Evolutionary conservation across 2,888 invertebrate genomes (phyloP).

Genomic region (Epinotia ramella): DNA sequence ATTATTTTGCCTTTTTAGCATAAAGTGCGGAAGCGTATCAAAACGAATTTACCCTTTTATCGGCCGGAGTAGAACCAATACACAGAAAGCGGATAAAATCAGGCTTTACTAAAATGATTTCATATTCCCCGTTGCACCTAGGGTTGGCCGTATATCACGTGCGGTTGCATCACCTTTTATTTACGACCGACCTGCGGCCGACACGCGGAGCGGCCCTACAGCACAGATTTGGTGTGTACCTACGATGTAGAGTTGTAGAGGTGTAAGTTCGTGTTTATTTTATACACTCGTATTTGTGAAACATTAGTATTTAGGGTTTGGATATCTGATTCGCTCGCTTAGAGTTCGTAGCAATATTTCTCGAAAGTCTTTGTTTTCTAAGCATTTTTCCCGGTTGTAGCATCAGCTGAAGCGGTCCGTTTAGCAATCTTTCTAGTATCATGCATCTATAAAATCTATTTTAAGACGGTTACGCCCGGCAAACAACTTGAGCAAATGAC

Average conservation of each 20-base stretch:
- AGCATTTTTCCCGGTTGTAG: too few relatives aligned
- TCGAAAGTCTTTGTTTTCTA: too few relatives aligned
- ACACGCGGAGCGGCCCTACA: slow-evolving; percentile 48
- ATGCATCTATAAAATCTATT: neutral
- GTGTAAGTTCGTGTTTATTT: neutral
- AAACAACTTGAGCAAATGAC: too few relatives aligned
- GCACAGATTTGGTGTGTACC: neutral
- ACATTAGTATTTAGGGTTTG: too few relatives aligned
- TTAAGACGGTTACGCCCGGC: too few relatives aligned
- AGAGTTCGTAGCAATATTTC: too few relatives aligned
- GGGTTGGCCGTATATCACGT: slow-evolving; percentile 52
- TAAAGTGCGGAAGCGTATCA: too few relatives aligned
- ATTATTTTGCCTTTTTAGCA: too few relatives aligned
- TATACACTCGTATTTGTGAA: neutral
- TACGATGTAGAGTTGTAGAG: neutral
- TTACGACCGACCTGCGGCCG: slow-evolving; percentile 61
- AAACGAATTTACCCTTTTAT: neutral
- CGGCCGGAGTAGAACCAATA: neutral
- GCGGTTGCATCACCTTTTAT: slow-evolving; percentile 66
- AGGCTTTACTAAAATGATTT: slow-evolving; percentile 9
- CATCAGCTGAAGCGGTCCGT: too few relatives aligned
- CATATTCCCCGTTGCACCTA: slow-evolving; percentile 37
- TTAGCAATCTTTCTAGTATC: neutral
- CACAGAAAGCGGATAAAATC: neutral
- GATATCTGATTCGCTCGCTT: too few relatives aligned